Base-by-base conservation (phyloP, 2,797 vertebrate species). In the Nasua narica region DNA sequence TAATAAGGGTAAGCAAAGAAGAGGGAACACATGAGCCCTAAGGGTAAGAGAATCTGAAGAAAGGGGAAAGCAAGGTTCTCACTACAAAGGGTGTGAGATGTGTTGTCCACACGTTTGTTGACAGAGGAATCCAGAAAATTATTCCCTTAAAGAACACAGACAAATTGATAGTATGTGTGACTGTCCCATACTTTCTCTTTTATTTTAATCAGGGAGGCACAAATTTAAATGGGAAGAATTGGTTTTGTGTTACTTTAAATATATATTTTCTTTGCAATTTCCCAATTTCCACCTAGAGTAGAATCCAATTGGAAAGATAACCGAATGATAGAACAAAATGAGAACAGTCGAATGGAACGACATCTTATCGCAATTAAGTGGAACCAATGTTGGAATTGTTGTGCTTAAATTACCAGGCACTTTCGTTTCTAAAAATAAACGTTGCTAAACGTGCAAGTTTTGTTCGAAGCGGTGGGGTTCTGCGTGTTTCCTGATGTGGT, bases 401-500 rank as follows among this genome's bases (percentile, higher is more conserved):
- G 52, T 87, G 56, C 76, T 94, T 90, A 54, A 93, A 56, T 90
- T 50, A 15, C 84, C 65, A 91, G 54, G 85, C 65, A 54, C 74
- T 78, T 89, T 90, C 78, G 65, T 56, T 78, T 96, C 97, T 97
- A 97, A 97, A 98, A 97, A 95, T 97, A 96, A 95, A 82, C 52
- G 35, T 2, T 52, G 56, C 40, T 54, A 90, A 85, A 48, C 4
- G 0, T 11, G 29, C n/a, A 77, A 91, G 32, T 43, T 90, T 81
- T 21, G 19, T 91, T 11, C 62, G 87, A 77, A 56, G 54, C 56
- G 12, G 19, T 8, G 7, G 62, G 12, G 8, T 15, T 25, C 52
- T 72, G 10, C 18, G 1, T 37, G 29, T 29, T 89, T 91, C 83
- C 69, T 65, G 25, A 23, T 25, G 35, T 62, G 40, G 10, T 88